Conservation (phyloP, 2,888 invertebrate genomes). For the Eurytoma adleriae region DNA sequence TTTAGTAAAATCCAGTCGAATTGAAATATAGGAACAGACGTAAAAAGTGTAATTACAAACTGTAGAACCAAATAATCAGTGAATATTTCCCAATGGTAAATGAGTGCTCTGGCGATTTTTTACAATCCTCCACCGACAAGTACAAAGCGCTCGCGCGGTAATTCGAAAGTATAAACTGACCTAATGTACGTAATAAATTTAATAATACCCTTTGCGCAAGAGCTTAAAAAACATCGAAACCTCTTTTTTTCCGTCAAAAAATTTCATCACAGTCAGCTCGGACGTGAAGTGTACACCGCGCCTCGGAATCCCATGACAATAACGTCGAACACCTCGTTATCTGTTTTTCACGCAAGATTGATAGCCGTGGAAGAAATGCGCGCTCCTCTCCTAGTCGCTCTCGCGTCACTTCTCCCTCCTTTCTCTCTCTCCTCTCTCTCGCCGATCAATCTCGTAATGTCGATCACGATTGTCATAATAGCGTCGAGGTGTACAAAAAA, state of each 20-base stretch:
- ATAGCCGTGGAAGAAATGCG: slow-evolving; percentile 17
- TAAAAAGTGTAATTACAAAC: no score
- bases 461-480: slow-evolving; percentile 53
- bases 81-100: no score
- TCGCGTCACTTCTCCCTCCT: no score
- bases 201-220: not conserved
- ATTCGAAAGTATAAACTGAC: no score
- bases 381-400: not conserved
- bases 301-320: slow-evolving; percentile 33
- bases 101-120: no score
- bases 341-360: slow-evolving; percentile 40
- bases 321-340: slow-evolving; percentile 37
- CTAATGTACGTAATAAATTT: not conserved
- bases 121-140: no score
- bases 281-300: slow-evolving; percentile 5
- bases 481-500: slow-evolving; percentile 8
- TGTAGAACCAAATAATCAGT: no score
- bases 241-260: slow-evolving; percentile 1
- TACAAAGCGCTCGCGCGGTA: no score
- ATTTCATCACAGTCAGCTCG: slow-evolving; percentile 22
- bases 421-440: not conserved
- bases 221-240: not conserved
- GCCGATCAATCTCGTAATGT: slow-evolving; percentile 48
- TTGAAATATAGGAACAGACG: no score
- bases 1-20: no score